Base-by-base conservation (phyloP, 2,113 vertebrate species). In the Gymnocephalus cernua region DNA sequence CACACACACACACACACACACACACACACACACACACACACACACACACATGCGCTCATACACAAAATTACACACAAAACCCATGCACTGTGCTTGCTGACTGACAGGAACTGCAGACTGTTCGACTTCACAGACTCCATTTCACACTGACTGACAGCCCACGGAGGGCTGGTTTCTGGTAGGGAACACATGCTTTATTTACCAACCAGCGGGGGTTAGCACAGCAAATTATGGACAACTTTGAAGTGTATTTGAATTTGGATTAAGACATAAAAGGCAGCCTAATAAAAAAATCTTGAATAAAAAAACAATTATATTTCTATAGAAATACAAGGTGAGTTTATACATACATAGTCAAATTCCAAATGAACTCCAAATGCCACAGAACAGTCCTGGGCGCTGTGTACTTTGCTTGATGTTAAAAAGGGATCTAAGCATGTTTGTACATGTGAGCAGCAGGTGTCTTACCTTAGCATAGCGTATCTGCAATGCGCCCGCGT, bases 401-500 rank as follows among this genome's bases (percentile, higher is more conserved):
- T 32, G 65, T 2, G 6, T 4, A 29, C 38, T 41, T 67, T 48
- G 32, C 38, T 64, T 62, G 32, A 50, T 54, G 69, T 65, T 66
- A 38, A 45, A 50, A 81, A 44, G 7, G 16, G 16, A 38, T 72
- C 18, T 18, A 25, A 76, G 14, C 9, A 3, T 77, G 16, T 80
- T 13, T 58, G 56, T 1, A 32, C 44, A 53, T n/a, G 16, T 54
- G 27, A 21, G 41, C 70, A 54, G 47, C 73, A 62, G 56, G 57
- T 27, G 76, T 66, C 64, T 83, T 95, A 99, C 98, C 98, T 99
- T 99, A 58, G 97, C 96, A 1, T 99, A 99, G 89, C 98, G 95
- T 79, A 99, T 98, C 95, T 99, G 98, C 72, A 99, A 91, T 0
- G 95, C 93, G 2, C 98, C 97, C 0, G 94, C 96, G 87, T 99